phyloP scores from a whole-genome alignment of 2,888 invertebrate species.

The Odontocolon sp. region DNA sequence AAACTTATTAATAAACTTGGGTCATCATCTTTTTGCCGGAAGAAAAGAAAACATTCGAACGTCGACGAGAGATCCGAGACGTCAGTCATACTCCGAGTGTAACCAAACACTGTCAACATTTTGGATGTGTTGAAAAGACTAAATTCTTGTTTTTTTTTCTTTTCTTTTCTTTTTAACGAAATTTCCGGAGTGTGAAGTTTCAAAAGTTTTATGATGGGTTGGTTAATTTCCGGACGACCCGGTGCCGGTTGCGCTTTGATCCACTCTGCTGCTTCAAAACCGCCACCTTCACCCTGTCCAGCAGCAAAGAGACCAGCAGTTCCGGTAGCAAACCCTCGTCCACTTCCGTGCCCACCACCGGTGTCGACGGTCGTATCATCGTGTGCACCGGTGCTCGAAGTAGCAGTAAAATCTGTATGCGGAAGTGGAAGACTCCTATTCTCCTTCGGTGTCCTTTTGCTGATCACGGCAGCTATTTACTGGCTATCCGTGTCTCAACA shows the following conservation, averaged over 20 bases:
- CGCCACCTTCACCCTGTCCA: conserved; percentile 13
- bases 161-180: too few species aligned
- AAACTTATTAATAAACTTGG: too few species aligned
- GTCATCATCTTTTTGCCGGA: too few species aligned
- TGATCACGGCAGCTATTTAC: conserved; percentile 45
- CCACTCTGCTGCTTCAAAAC: conserved; percentile 4
- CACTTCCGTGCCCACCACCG: conserved; percentile 27
- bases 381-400: conserved; percentile 50
- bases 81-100: conserved; percentile 28
- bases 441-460: conserved; percentile 41
- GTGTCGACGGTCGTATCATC: conserved; percentile 35
- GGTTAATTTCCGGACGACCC: conserved; percentile 20
- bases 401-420: conserved; percentile 51
- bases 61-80: conserved; percentile 34
- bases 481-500: conserved; percentile 51
- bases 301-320: conserved; percentile 30
- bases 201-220: too few species aligned
- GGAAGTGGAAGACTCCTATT: conserved; percentile 47
- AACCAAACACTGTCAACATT: conserved; percentile 56
- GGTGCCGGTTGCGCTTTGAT: conserved; percentile 20
- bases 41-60: conserved; percentile 41
- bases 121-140: not conserved
- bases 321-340: conserved; percentile 15
- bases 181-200: too few species aligned
- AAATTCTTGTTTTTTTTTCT: not conserved